Percentiles rank a stretch among this genome's conserved stretches.
Conservation (phyloP, 1,140 invertebrate species). For the Bombus breviceps region DNA sequence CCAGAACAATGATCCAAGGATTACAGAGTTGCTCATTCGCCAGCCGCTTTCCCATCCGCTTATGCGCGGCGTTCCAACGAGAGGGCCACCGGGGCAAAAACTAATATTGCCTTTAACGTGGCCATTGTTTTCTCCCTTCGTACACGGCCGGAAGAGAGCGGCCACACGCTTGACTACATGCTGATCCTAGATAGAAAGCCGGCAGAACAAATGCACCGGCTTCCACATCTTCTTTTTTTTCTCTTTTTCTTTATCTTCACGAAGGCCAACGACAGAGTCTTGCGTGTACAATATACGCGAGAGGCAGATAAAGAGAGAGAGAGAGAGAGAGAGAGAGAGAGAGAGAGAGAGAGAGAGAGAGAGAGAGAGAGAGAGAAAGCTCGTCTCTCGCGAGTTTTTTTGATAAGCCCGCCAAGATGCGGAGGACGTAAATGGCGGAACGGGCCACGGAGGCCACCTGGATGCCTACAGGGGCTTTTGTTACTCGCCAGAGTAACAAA, state of each 20-base stretch:
- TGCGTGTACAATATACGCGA: neutral
- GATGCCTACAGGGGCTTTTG: conserved; percentile 59
- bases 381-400: conserved; percentile 31
- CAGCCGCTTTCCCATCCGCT: conserved; percentile 23
- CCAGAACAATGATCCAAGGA: conserved; percentile 12
- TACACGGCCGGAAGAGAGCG: conserved; percentile 49
- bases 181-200: conserved; percentile 62
- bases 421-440: conserved; percentile 44
- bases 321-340: neutral
- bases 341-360: neutral
- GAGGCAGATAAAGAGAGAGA: neutral
- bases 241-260: conserved; percentile 1
- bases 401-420: conserved; percentile 61
- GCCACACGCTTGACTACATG: conserved; percentile 52
- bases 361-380: neutral
- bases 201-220: conserved; percentile 54
- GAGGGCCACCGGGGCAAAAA: conserved; percentile 36
- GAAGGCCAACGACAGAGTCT: neutral
- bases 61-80: neutral
- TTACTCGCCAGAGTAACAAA: conserved; percentile 34
- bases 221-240: neutral
- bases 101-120: conserved; percentile 67
- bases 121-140: conserved; percentile 61
- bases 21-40: conserved; percentile 14
- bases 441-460: conserved; percentile 52